Evolutionary conservation across 1,140 invertebrate species (phyloP), one percentile per base, ranked within the genome.

Genomic region (Thrips palmi): DNA sequence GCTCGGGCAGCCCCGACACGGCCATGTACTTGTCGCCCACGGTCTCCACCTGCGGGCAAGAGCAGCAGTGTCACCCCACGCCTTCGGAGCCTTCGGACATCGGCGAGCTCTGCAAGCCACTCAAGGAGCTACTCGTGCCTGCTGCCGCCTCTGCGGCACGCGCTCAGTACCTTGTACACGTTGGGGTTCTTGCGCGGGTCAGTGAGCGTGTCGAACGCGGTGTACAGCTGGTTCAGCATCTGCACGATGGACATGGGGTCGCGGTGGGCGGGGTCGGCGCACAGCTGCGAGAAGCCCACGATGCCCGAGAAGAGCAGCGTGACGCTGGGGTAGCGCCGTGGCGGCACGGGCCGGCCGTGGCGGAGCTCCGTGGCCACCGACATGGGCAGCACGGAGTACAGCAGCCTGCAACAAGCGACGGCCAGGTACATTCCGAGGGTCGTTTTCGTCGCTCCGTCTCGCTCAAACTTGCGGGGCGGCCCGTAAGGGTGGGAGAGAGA

Each of bases 1-100:
- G 77, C 52, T 97, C 91, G 1, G 93, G 93, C 32, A 97, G 63
- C 14, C 93, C 93, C 47, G 89, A 94, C 4, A 97, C 89, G 1
- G 91, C 89, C 92, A 98, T 97, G 58, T 97, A 98, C 56, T 96
- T 97, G 60, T 97, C 93, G 47, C 92, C 92, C 15, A 97, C 85
- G n/a, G 93, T 98, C 64, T 98, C 93, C 25, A 98, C 92, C 91
- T 97, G 56, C 11, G 51, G 27, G 29, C 8, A 30, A n/a, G n/a
- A n/a, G n/a, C n/a, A n/a, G n/a, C n/a, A n/a, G n/a, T n/a, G n/a
- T n/a, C n/a, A n/a, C n/a, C 24, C 12, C 12, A 8, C 7, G 12
- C 12, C 12, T n/a, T n/a, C n/a, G n/a, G n/a, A n/a, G n/a, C n/a
- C n/a, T n/a, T n/a, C n/a, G n/a, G n/a, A n/a, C n/a, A n/a, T n/a